Evolutionary conservation across 1,140 invertebrate genomes (phyloP).

Genomic region (Paramacrobiotus metropolitanus): DNA sequence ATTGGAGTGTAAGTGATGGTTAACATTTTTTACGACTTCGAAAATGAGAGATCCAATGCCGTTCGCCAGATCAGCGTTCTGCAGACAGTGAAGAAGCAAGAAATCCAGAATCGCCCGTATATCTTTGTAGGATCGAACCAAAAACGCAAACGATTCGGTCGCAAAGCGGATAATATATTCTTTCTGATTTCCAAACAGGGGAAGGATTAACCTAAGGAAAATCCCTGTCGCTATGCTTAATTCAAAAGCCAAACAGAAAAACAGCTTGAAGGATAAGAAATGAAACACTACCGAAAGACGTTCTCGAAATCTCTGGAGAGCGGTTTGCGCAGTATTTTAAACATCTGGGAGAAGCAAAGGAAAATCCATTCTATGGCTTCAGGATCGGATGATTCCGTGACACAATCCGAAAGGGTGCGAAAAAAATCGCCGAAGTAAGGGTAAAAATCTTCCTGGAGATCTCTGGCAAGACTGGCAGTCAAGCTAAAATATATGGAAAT

Average conservation of each 20-base stretch:
- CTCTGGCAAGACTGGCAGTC: constrained; percentile 52
- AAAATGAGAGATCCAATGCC: neutral
- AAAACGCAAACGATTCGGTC: constrained; percentile 76
- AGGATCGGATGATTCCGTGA: constrained; percentile 47
- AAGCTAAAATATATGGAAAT: constrained; percentile 33
- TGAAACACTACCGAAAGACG: too few species aligned
- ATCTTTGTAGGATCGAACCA: constrained; percentile 31
- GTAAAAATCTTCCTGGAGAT: constrained; percentile 65
- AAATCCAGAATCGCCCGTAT: neutral
- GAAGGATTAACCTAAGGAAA: constrained; percentile 43
- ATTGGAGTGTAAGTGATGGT: neutral
- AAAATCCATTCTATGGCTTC: constrained; percentile 60
- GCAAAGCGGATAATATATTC: constrained; percentile 69
- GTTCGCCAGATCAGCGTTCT: neutral
- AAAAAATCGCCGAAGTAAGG: constrained; percentile 44
- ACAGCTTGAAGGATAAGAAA: too few species aligned
- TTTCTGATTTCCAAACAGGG: constrained; percentile 44
- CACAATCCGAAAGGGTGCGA: constrained; percentile 32
- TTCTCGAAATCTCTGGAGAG: too few species aligned
- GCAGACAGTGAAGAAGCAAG: neutral
- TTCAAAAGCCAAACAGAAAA: too few species aligned
- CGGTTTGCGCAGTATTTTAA: constrained; percentile 54
- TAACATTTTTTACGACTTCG: neutral
- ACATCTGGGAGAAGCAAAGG: constrained; percentile 56
- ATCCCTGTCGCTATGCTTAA: too few species aligned